Conservation (phyloP, 2,797 vertebrate species). For the Phataginus tetradactyla region DNA sequence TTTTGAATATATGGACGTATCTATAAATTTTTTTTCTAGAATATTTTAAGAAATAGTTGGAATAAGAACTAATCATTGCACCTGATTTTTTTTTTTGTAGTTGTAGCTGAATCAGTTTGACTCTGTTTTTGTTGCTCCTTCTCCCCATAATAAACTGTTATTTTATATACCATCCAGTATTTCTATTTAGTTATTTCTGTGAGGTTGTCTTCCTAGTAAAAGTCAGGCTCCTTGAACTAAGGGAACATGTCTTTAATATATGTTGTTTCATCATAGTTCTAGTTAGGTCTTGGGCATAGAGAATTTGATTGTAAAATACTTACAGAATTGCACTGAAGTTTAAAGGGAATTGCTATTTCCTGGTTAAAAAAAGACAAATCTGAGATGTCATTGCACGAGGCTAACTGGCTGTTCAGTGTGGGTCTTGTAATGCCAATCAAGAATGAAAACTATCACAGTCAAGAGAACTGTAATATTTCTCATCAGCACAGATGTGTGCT, state of each 20-base stretch:
- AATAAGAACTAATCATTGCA: background rate
- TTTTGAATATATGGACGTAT: background rate
- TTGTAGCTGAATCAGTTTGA: background rate
- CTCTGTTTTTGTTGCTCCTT: background rate
- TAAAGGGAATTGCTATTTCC: background rate
- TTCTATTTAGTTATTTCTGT: background rate
- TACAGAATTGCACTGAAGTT: conserved; percentile 9
- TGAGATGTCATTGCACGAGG: background rate
- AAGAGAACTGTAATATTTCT: background rate
- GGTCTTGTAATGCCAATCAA: background rate
- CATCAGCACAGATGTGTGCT: background rate
- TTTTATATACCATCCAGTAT: background rate
- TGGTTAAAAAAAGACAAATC: background rate
- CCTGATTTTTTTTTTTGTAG: background rate
- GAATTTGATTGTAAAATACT: conserved; percentile 9
- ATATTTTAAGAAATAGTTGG: background rate
- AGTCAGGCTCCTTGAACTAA: background rate
- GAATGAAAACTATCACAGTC: background rate
- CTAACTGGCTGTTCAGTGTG: background rate
- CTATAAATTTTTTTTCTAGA: background rate
- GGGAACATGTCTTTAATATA: background rate
- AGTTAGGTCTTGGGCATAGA: background rate
- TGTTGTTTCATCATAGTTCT: background rate
- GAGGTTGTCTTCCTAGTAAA: background rate
- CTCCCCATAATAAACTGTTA: background rate